Base-by-base conservation (phyloP, 2,888 invertebrate species). In the Leucozona laternaria region DNA sequence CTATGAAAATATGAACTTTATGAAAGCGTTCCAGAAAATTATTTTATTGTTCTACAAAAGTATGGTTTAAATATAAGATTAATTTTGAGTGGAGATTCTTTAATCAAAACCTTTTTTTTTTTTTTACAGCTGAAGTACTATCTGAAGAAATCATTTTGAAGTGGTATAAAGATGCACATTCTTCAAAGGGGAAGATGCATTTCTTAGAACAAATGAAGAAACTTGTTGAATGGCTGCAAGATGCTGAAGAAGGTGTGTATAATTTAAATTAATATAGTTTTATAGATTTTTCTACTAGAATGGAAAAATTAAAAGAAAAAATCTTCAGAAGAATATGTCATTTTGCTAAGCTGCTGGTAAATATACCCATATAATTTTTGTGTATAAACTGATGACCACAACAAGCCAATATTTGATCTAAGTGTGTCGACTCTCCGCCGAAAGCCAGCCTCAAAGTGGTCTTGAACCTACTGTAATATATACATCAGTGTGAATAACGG, bases 1-100 rank as follows among this genome's bases (percentile, higher is more conserved):
- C 93, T 99, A 99, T 93, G 98, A 98, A 92, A 98, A 99, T 94
- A 98, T 98, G 98, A 97, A 97, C 93, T 99, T 99, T 93, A 98
- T 99, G 97, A 97, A 98, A 92, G 97, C 97, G 93, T 99, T 99
- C 95, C 97, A 97, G 93, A 98, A 98, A 94, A 98, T 99, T 91
- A 96, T 99, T 90, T 95, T 98, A 93, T 95, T 98, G 92, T 96
- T 98, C 94, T 99, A 99, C 94, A 98, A 98, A 95, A 97, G 97
- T 96, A 93, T 93, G 94, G 89, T 43, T 31, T 11, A 25, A 22
- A 34, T 40, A 20, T 43, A 58, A 25, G 7, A 25, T 13, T 68
- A 43, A 5, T 5, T 15, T 40, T 7, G 8, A 13, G 2, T 13
- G 2, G 5, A 15, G 5, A 15, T 25, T 5, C 0, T 1, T 68